Base-by-base conservation (phyloP, 1,140 invertebrate genomes). In the Trinorchestia longiramus region DNA sequence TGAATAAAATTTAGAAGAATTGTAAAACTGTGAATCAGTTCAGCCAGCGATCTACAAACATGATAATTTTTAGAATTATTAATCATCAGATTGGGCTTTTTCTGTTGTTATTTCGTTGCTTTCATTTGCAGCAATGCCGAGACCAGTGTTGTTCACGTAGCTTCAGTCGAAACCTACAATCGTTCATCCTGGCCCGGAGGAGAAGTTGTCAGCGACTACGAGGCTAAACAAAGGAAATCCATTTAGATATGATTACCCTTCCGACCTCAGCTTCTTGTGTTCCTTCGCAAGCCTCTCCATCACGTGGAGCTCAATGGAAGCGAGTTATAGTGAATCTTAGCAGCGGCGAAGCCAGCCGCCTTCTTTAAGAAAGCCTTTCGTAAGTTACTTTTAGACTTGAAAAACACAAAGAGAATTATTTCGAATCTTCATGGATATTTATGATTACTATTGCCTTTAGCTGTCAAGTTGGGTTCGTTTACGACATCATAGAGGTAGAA, bases 191-290 rank as follows among this genome's bases (percentile, higher is more conserved):
- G 8, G 88, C 92, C 43, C 23, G 40, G 41, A 3, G 40, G 92
- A 94, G 92, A 4, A 43, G 44, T 44, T 43, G 92, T 44, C 43
- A 15, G 41, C 92, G 92, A 36, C 23, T 45, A 94, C 41, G 92
- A 43, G 43, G 43, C 92, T 94, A 94, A 94, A 94, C 92, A 94
- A 94, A 94, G 44, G 44, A 94, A 94, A 19, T 94, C 92, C 92
- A 94, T 94, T 94, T 94, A 94, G 92, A 94, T 94, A 45, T 94
- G 92, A 94, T 94, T 94, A 94, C 92, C 92, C 92, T 94, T 94
- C 92, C 92, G 92, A 94, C 92, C 92, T 44, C 43, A 47, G 92
- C 92, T 94, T 94, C 92, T 94, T 94, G 88, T 94, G 92, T 47
- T 94, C 92, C 43, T 42, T 94, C 43, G 43, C 43, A 3, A 45